These are phyloP conservation scores for Cataglyphis livida DNA, from an alignment of 2,888 invertebrate genomes.

Conservation along the genomic window DNA sequence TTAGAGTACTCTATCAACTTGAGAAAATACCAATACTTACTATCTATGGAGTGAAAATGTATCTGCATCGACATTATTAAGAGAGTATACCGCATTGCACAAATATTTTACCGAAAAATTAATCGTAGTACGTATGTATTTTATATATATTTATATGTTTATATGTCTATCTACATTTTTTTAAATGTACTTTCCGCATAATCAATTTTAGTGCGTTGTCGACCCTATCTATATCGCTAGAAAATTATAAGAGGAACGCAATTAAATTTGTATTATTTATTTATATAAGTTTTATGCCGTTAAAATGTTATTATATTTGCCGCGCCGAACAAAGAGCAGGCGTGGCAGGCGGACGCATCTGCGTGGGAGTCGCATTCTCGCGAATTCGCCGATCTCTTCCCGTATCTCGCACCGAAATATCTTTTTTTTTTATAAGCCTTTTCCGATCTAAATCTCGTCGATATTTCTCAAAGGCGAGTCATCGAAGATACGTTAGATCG, in stretches of 20 bases:
- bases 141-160: slow-evolving; percentile 54
- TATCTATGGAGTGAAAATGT: not conserved
- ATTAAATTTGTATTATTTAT: slow-evolving; percentile 66
- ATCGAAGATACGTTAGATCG: not conserved
- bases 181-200: slow-evolving; percentile 76
- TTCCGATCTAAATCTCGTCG: not conserved
- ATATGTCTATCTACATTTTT: slow-evolving; percentile 66
- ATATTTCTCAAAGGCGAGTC: not conserved
- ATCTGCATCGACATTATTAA: slow-evolving; percentile 32
- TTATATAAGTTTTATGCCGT: slow-evolving; percentile 65
- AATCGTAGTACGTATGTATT: slow-evolving; percentile 68
- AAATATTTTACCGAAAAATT: slow-evolving; percentile 76
- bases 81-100: slow-evolving; percentile 41
- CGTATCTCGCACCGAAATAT: not conserved
- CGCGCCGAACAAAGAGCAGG: slow-evolving; percentile 74
- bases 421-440: not conserved
- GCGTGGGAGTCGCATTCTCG: slow-evolving; percentile 77
- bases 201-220: slow-evolving; percentile 71
- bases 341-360: slow-evolving; percentile 78
- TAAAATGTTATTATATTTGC: slow-evolving; percentile 75
- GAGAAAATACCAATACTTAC: slow-evolving; percentile 1
- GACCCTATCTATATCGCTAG: slow-evolving; percentile 67
- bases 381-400: slow-evolving; percentile 47
- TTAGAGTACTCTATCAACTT: not conserved
- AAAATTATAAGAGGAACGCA: slow-evolving; percentile 75